phyloP scores from a whole-genome alignment of 2,113 vertebrate species.

The Gallinago media region DNA sequence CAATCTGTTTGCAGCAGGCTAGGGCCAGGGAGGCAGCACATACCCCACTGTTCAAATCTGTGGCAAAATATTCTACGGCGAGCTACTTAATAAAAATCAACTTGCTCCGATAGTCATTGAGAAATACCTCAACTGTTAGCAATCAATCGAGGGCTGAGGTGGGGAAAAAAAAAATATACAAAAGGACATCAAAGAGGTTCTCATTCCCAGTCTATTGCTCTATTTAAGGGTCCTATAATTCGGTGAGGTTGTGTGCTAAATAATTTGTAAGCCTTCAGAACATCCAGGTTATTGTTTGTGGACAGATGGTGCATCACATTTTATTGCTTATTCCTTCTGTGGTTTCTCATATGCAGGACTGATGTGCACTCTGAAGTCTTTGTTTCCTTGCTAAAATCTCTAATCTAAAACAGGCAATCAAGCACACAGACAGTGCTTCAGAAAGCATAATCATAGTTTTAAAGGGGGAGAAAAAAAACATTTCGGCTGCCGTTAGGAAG shows the following conservation, averaged over 20 bases:
- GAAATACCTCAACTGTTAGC: constrained; percentile 76
- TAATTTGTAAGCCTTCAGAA: constrained; percentile 88
- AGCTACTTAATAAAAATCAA: constrained; percentile 72
- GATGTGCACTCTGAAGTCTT: constrained; percentile 81
- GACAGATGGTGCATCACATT: constrained; percentile 92
- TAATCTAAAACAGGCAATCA: constrained; percentile 85
- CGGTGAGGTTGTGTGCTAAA: constrained; percentile 85
- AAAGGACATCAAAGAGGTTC: constrained; percentile 74
- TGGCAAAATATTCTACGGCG: constrained; percentile 51
- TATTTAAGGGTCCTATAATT: constrained; percentile 77
- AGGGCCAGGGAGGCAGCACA: constrained; percentile 21
- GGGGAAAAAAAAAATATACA: neutral
- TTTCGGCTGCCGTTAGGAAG: constrained; percentile 61
- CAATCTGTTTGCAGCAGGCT: constrained; percentile 63
- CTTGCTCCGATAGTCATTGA: constrained; percentile 64
- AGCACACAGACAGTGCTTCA: constrained; percentile 78
- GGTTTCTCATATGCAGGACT: constrained; percentile 83
- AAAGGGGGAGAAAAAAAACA: constrained; percentile 49
- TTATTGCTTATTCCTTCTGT: constrained; percentile 95
- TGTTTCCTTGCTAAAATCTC: constrained; percentile 84
- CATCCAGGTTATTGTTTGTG: constrained; percentile 91
- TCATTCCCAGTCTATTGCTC: constrained; percentile 62
- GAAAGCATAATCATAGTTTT: constrained; percentile 81
- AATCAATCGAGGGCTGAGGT: constrained; percentile 66
- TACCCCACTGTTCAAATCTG: constrained; percentile 45